Evolutionary conservation across 2,113 vertebrate species (phyloP), one percentile per base, ranked within the genome.

Genomic region (Nicator chloris): DNA sequence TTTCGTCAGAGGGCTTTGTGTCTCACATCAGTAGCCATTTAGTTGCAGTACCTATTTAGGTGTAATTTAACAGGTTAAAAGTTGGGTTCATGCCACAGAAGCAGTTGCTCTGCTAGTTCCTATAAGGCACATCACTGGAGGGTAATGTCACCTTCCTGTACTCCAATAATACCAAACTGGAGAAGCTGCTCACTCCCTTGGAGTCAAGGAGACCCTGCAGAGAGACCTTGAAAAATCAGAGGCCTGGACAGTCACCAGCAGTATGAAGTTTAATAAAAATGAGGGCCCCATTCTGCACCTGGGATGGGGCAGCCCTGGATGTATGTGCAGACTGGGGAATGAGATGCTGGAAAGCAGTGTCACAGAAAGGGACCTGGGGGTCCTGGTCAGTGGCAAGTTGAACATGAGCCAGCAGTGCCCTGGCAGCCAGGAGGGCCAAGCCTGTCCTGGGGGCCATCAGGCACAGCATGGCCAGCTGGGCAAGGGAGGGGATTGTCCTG

Each of bases 381-480:
- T 22, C 14, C 35, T 64, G 21, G 31, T 15, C 0, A 0, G 3
- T 12, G n/a, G 31, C 7, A 56, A 21, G 9, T 3, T 42, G 31
- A 49, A 27, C 4, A 0, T 3, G 21, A 56, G 24, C 0, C 42
- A 88, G 49, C 57, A 35, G 49, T 35, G 31, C 26, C 42, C 66
- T 37, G 57, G 35, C 42, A 80, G 42, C 35, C 50, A 57, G 66
- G 26, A 42, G 57, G 17, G 49, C 6, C 30, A 49, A 2, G 0
- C 0, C 0, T 57, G 42, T 50, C 21, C 26, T 50, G 17, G 15
- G 10, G 8, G 0, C 1, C 20, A 47, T 18, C 57, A 80, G 85
- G 49, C 7, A 27, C 31, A 50, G 21, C 42, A 8, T 24, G 0
- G 0, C 26, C 49, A 80, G 31, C 49, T 0, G 0, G 42, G 15